phyloP scores from a whole-genome alignment of 2,888 invertebrate genomes.

The Onthophagus sagittarius region DNA sequence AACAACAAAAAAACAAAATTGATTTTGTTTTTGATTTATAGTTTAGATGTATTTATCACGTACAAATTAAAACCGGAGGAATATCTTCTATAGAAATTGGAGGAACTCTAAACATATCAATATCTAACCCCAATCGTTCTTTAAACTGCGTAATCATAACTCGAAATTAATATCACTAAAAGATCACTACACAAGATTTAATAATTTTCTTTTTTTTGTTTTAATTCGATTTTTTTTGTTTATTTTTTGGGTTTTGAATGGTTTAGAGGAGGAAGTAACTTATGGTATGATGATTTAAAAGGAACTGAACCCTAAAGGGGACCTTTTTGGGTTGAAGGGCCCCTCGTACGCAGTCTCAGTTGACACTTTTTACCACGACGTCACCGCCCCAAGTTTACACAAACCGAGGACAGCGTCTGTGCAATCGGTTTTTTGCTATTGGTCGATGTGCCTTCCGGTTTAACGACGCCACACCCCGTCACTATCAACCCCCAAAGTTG shows the following conservation, averaged over 20 bases:
- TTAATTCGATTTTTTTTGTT: not conserved
- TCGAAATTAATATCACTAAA: too few relatives aligned
- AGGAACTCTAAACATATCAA: constrained; percentile 63
- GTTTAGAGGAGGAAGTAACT: not conserved
- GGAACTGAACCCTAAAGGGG: not conserved
- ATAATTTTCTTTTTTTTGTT: not conserved
- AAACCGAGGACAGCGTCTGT: not conserved
- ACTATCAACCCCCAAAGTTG: not conserved
- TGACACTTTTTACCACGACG: not conserved
- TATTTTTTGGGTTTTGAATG: too few relatives aligned
- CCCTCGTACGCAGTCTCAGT: not conserved
- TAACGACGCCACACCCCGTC: constrained; percentile 54
- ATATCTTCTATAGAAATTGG: constrained; percentile 70
- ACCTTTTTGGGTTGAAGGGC: not conserved
- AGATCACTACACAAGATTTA: not conserved
- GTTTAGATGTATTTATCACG: not conserved
- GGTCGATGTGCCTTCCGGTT: constrained; percentile 41
- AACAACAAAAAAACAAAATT: constrained; percentile 38
- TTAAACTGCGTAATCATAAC: constrained; percentile 45
- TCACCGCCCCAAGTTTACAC: not conserved
- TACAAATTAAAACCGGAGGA: constrained; percentile 62
- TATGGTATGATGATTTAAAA: not conserved
- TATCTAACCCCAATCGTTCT: constrained; percentile 36
- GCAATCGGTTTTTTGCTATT: constrained; percentile 29
- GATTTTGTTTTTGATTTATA: not conserved